A percentile compares a stretch with the other conserved stretches of the same genome.
phyloP scores from a whole-genome alignment of 2,797 vertebrate species.

The Lacerta viridis region DNA sequence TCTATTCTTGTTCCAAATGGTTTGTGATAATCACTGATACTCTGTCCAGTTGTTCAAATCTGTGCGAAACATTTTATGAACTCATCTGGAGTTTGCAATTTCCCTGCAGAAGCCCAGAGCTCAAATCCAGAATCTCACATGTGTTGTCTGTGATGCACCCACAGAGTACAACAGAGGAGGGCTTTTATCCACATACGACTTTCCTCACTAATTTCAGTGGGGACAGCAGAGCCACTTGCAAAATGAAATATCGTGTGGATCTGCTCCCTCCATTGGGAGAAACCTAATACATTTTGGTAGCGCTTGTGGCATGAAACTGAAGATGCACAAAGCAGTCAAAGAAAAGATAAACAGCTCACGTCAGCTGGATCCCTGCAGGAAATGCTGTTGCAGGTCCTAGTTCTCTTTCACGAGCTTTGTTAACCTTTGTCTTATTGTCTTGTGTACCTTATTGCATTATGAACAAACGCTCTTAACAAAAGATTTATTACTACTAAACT shows the following conservation, averaged over 20 bases:
- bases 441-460: no score
- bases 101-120: neutral
- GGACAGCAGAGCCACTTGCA: neutral
- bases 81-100: neutral
- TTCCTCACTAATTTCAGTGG: neutral
- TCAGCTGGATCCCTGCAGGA: neutral
- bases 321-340: neutral
- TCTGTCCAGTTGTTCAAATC: neutral
- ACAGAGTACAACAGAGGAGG: neutral
- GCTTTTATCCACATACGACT: neutral
- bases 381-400: neutral
- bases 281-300: neutral
- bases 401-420: neutral
- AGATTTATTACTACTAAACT: neutral
- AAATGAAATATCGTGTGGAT: neutral
- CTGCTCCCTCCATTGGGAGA: neutral
- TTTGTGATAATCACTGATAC: neutral
- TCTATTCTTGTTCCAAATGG: neutral
- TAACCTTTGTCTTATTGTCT: neutral
- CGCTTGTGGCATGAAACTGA: neutral
- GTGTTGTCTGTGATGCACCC: neutral
- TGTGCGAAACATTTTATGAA: neutral
- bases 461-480: neutral
- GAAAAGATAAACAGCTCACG: neutral
- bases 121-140: neutral